phyloP scores from a whole-genome alignment of 2,888 invertebrate genomes.

The Drosophila niveifrons region DNA sequence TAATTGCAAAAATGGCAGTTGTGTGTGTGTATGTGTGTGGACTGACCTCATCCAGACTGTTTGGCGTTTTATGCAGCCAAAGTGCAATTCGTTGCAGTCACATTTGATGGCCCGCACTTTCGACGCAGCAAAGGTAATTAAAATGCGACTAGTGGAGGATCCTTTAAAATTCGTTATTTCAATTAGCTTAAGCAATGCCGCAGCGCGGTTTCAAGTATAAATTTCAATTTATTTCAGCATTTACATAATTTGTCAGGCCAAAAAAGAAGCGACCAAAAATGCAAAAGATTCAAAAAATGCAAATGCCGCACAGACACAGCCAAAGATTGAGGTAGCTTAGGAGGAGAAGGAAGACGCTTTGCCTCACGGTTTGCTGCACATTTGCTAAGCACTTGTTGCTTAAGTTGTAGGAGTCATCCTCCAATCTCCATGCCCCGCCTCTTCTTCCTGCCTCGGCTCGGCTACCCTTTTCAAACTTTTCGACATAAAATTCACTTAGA shows the following conservation, averaged over 20 bases:
- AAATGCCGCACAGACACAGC: conserved; percentile 51
- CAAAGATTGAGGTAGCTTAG: conserved; percentile 3
- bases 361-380: conserved; percentile 65
- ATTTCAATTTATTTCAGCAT: conserved; percentile 66
- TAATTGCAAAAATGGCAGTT: conserved; percentile 53
- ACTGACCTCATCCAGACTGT: conserved; percentile 29
- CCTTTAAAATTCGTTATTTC: conserved; percentile 60
- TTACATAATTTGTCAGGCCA: conserved; percentile 69
- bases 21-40: background rate
- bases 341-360: conserved; percentile 23
- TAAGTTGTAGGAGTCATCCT: conserved; percentile 36
- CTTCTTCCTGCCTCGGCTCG: conserved; percentile 4
- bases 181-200: conserved; percentile 66
- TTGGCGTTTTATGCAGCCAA: conserved; percentile 26
- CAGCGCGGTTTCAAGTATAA: conserved; percentile 53
- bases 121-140: conserved; percentile 33
- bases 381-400: conserved; percentile 72
- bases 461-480: conserved; percentile 75
- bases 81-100: conserved; percentile 29
- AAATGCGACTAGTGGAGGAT: conserved; percentile 21
- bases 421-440: background rate
- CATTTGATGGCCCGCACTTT: conserved; percentile 29
- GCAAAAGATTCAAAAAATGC: conserved; percentile 65
- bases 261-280: conserved; percentile 35
- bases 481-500: conserved; percentile 78